These are phyloP conservation scores for Mus caroli DNA, from an alignment of 2,797 vertebrate genomes.

Conservation along the genomic window DNA sequence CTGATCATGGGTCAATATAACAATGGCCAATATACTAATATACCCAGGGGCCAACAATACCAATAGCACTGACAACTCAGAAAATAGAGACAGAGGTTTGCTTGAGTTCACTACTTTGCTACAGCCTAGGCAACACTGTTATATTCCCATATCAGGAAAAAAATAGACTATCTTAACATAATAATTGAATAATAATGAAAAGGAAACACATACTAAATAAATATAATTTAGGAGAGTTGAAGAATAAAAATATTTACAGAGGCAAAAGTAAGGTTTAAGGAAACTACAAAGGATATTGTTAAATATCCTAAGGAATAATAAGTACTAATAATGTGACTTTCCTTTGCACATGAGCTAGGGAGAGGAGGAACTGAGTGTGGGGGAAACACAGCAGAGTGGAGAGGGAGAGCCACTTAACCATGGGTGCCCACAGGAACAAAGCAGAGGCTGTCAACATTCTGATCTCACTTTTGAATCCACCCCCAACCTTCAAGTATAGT, in stretches of 20 bases:
- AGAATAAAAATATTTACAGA: conserved; percentile 28
- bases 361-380: not conserved
- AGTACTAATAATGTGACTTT: not conserved
- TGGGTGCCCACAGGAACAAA: not conserved
- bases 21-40: too few relatives aligned
- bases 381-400: not conserved
- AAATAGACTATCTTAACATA: not conserved
- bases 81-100: not conserved
- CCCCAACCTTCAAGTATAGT: not conserved
- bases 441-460: not conserved
- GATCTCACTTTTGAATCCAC: not conserved
- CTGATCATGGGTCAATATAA: not conserved
- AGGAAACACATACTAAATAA: conserved; percentile 13
- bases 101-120: not conserved
- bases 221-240: not conserved
- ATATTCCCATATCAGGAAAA: not conserved
- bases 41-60: too few relatives aligned
- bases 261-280: not conserved
- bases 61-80: not conserved
- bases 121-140: not conserved
- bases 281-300: conserved; percentile 9
- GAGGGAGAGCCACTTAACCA: not conserved
- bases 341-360: not conserved
- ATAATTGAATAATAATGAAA: not conserved
- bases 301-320: not conserved